Evolutionary conservation across 2,113 vertebrate species (phyloP).

Genomic region (Narcine bancroftii): DNA sequence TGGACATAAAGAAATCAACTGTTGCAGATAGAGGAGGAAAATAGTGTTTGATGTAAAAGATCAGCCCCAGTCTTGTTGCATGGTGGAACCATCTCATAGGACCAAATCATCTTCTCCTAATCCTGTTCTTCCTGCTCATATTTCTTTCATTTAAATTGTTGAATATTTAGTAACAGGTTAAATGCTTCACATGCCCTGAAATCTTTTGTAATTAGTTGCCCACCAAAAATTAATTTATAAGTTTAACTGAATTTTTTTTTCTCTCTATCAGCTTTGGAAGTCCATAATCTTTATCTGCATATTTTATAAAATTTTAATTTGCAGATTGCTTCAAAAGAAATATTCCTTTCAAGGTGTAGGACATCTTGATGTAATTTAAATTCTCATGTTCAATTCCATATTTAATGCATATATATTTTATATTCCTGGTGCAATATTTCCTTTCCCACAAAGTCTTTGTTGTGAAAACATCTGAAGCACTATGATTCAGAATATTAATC

Average conservation of each 20-base stretch:
- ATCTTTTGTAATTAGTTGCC: not conserved
- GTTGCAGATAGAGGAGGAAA: too few species aligned
- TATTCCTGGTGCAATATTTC: not conserved
- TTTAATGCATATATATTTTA: not conserved
- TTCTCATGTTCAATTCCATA: not conserved
- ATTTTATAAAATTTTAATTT: not conserved
- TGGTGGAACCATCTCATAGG: too few species aligned
- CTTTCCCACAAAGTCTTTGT: not conserved
- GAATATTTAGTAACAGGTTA: too few species aligned
- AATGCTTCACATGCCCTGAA: not conserved
- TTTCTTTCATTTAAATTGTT: too few species aligned
- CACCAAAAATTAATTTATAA: not conserved
- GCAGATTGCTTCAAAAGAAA: not conserved
- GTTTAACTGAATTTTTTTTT: too few species aligned
- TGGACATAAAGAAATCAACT: too few species aligned
- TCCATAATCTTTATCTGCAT: not conserved
- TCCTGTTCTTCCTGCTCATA: too few species aligned
- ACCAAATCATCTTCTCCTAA: too few species aligned
- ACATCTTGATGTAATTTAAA: not conserved
- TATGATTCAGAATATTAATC: not conserved
- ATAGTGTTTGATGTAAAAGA: too few species aligned
- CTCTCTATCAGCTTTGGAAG: not conserved
- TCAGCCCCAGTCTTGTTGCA: too few species aligned
- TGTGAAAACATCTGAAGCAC: not conserved
- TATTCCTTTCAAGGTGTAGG: not conserved